Conservation (phyloP, 2,113 vertebrate genomes). For the Zosterops borbonicus region DNA sequence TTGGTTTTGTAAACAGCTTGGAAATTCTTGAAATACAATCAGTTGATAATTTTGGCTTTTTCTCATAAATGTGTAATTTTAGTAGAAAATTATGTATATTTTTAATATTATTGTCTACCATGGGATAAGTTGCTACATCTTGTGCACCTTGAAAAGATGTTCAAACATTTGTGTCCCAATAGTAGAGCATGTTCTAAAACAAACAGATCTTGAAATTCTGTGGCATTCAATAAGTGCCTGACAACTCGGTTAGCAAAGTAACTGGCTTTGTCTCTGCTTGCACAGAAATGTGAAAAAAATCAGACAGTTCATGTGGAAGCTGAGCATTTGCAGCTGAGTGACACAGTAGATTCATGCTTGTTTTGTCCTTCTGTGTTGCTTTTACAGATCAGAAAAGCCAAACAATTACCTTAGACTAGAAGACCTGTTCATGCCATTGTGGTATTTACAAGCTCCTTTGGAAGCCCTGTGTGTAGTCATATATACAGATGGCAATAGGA, state of each 20-base stretch:
- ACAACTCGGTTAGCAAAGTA: neutral
- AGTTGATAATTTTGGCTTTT: neutral
- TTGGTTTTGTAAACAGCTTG: neutral
- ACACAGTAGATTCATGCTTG: neutral
- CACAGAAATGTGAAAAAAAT: neutral
- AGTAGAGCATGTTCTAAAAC: neutral
- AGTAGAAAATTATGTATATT: no score
- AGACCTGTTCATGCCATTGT: neutral
- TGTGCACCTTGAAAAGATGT: neutral
- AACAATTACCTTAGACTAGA: neutral
- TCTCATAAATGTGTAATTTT: neutral
- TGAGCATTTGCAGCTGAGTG: neutral
- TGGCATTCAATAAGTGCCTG: neutral
- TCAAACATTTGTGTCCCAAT: neutral
- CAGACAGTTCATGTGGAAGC: no score
- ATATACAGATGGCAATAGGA: rapidly evolving
- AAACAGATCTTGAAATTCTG: neutral
- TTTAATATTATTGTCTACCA: neutral
- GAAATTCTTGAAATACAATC: neutral
- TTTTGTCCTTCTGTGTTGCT: neutral
- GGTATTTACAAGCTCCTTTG: neutral
- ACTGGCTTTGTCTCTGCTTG: neutral
- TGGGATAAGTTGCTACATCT: neutral
- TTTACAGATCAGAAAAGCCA: neutral
- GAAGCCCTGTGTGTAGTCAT: neutral